Base-by-base conservation (phyloP, 2,797 vertebrate species). In the Poeciliopsis presidionis region DNA sequence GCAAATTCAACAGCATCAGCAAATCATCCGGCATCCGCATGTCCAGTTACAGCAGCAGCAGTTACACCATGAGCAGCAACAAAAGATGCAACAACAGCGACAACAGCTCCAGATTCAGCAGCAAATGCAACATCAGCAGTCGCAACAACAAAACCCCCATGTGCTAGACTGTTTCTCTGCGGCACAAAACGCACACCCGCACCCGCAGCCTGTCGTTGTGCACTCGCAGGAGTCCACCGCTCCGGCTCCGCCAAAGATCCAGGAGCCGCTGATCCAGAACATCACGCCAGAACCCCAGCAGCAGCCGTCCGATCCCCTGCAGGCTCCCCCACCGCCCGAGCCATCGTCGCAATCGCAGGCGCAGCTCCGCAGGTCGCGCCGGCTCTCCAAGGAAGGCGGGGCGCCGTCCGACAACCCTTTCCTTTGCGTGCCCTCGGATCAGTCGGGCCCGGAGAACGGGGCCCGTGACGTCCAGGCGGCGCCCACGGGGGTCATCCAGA, bases 331-430 rank as follows among this genome's bases (percentile, higher is more conserved):
- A 45, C 91, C 78, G 79, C 28, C 95, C 4, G 96, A 91, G 72
- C 45, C 93, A 39, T 93, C 92, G 74, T 71, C 88, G 1, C 91
- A 96, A 72, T 83, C 87, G 51, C 93, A 94, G 70, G 72, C 93
- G 0, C 92, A 91, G 74, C 97, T 96, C 7, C 96, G 97, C 73
- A 93, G 98, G n/a, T 98, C 98, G 13, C 96, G 97, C 2, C 96
- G 97, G 73, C 96, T 99, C 84, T 99, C 98, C 22, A 99, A 97
- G 94, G 98, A 99, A 89, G 97, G 97, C 0, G 95, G 95, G 25
- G 93, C 95, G 45, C 96, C 97, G 12, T 90, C 95, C 0, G 97
- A 97, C 28, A 96, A 95, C 81, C 96, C 96, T 13, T 94, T 95
- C 72, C 90, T 92, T 11, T 2, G 84, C 5, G 80, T 78, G 73